Base-by-base conservation (phyloP, 2,113 vertebrate genomes). In the Zingel zingel region DNA sequence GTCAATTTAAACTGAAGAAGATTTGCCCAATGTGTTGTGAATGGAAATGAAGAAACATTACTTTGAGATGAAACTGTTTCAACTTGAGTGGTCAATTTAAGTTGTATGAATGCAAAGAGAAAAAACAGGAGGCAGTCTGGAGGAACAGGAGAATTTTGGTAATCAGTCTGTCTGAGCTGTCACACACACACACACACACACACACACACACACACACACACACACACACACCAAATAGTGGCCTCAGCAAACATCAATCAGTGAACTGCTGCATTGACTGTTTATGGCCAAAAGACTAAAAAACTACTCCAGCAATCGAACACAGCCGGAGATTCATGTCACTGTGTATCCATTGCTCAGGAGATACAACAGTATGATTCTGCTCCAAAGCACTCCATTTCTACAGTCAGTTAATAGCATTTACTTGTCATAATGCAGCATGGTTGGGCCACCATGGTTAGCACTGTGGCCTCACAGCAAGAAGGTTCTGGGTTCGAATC, bases 101-200 rank as follows among this genome's bases (percentile, higher is more conserved):
- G 5, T 62, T 54, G 36, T 45, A n/a, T 47, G 9, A 53, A 47
- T 62, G 48, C 14, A 53, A 21, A 16, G 47, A 43, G 25, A 74
- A 9, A 33, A n/a, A 59, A 39, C 19, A n/a, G 23, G 68, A 51
- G 36, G 53, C 15, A 16, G 18, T 23, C 48, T 61, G 36, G 39
- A 48, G 39, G 43, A 30, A 78, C 79, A 48, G 39, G 30, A 33
- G 36, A 65, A 64, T 23, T 68, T 56, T 63, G 27, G 12, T 58
- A 61, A 74, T 63, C 56, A 36, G 58, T 70, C 51, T 56, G 58
- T 33, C 68, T 78, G 74, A 73, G 67, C 68, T 61, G 68, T 69
- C 71, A 16, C 54, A n/a, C 43, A 10, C 25, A 61, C 39, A 27
- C 43, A 25, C 50, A 23, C 70, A n/a, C 56, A 10, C 43, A 61